Evolutionary conservation across 2,797 vertebrate genomes (phyloP).

Genomic region (Eupleurogrammus muticus): DNA sequence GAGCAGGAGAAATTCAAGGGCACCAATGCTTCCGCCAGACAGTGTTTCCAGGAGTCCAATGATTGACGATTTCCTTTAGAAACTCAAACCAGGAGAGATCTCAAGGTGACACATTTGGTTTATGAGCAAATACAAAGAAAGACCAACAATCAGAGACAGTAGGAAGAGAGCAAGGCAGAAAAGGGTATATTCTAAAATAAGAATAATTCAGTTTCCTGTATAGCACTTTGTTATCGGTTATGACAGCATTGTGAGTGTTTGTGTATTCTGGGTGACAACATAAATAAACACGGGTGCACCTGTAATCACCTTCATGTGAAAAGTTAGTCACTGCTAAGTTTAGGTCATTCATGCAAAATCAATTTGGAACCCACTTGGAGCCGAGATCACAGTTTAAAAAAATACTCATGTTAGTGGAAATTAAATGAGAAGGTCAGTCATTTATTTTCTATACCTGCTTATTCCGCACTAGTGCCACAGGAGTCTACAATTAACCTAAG

Average conservation of each 20-base stretch:
- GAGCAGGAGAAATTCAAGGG: slow-evolving; percentile 79
- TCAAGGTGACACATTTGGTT: slow-evolving; percentile 62
- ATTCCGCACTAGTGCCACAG: too few relatives aligned
- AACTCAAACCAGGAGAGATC: slow-evolving; percentile 71
- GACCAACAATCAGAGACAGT: slow-evolving; percentile 28
- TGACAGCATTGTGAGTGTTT: not conserved
- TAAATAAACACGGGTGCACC: not conserved
- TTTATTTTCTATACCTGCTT: too few relatives aligned
- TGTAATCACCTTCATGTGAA: slow-evolving; percentile 17
- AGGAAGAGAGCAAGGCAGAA: slow-evolving; percentile 8
- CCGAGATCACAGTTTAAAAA: slow-evolving; percentile 4
- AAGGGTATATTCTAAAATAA: slow-evolving; percentile 8
- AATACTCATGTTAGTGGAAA: slow-evolving; percentile 2
- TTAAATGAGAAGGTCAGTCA: slow-evolving; percentile 10
- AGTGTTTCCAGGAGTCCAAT: slow-evolving; percentile 58
- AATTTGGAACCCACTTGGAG: slow-evolving; percentile 3
- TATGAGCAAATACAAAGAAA: slow-evolving; percentile 32
- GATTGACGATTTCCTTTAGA: slow-evolving; percentile 77
- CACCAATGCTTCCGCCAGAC: slow-evolving; percentile 75
- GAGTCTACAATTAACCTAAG: too few relatives aligned
- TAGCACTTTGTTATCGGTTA: not conserved
- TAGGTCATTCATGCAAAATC: slow-evolving; percentile 23
- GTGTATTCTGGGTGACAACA: not conserved
- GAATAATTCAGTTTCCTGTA: not conserved
- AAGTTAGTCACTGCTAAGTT: slow-evolving; percentile 21